Conservation (phyloP, 2,113 vertebrate species). For the Lepisosteus oculatus region DNA sequence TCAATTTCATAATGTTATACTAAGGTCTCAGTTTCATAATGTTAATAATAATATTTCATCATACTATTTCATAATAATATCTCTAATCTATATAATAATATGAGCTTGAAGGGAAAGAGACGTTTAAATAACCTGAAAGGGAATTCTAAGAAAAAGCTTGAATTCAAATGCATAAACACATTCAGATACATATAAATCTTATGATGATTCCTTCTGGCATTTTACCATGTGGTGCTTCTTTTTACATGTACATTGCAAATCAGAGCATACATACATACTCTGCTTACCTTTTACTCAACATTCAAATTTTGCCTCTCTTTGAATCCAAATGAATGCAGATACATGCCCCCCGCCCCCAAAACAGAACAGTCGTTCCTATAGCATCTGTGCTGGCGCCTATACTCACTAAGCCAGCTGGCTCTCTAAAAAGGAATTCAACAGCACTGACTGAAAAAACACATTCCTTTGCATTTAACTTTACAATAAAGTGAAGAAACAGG, state of each 20-base stretch:
- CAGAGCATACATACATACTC: conserved; percentile 20
- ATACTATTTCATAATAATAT: too few relatives aligned
- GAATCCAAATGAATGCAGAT: neutral
- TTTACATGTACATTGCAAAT: conserved; percentile 4
- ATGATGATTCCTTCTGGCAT: neutral
- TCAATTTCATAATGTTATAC: too few relatives aligned
- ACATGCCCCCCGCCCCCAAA: conserved; percentile 8
- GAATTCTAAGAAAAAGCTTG: too few relatives aligned
- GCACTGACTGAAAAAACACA: conserved; percentile 43
- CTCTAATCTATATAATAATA: too few relatives aligned
- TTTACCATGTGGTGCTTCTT: neutral
- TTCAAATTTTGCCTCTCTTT: conserved; percentile 16
- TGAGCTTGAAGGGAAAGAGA: too few relatives aligned
- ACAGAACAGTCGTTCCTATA: conserved; percentile 13
- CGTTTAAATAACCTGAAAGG: too few relatives aligned
- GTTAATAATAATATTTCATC: too few relatives aligned
- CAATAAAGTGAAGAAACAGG: conserved; percentile 18
- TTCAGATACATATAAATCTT: too few relatives aligned
- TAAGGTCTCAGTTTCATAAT: too few relatives aligned
- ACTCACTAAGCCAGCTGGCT: conserved; percentile 47
- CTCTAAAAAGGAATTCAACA: conserved; percentile 46
- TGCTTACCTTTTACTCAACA: conserved; percentile 5
- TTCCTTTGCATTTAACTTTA: conserved; percentile 49
- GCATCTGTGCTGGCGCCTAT: conserved; percentile 33
- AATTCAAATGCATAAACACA: too few relatives aligned